Base-by-base conservation (phyloP, 2,797 vertebrate genomes). In the Oreortyx pictus region DNA sequence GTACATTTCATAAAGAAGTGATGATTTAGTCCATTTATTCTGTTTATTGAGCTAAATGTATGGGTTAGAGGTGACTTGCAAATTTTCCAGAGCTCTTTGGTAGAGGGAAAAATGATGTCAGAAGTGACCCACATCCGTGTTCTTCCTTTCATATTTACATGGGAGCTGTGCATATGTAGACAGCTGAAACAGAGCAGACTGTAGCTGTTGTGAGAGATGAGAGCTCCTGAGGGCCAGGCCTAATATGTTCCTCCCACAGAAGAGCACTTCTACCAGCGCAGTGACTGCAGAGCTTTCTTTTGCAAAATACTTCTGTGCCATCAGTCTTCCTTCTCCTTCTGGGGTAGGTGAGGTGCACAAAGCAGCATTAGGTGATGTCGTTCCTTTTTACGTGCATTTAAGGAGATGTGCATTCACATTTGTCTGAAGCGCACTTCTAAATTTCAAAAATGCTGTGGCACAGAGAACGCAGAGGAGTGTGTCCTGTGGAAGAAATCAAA, bases 241-340 rank as follows among this genome's bases (percentile, higher is more conserved):
- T 90, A 3, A 52, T 75, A 47, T 75, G 59, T 83, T 87, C 82
- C 50, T 94, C 76, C 88, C 18, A n/a, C 47, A 24, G 0, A 0
- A 80, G 50, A 88, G 11, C 39, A 68, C 27, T 60, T 59, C 47
- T 87, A 44, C 37, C 50, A 62, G 47, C 16, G 2, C 44, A 70
- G 68, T n/a, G 62, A 46, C 31, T 39, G 46, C 86, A 66, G 76
- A 85, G 59, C 75, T 94, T 86, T 84, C 78, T 90, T 82, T 86
- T 60, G 72, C 24, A 77, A 18, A n/a, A 71, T 71, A 79, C 37
- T 35, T 82, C 50, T 76, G 33, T 92, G 75, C 80, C 9, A 2
- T 77, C 75, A 50, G 43, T 37, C 22, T 82, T 59, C 61, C 37
- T 90, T 82, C 31, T 31, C 37, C 33, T 90, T 24, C n/a, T 66